A percentile compares a stretch with the other conserved stretches of the same genome.
Conservation (phyloP, 2,113 vertebrate genomes). For the Anarhynchus alexandrinus region DNA sequence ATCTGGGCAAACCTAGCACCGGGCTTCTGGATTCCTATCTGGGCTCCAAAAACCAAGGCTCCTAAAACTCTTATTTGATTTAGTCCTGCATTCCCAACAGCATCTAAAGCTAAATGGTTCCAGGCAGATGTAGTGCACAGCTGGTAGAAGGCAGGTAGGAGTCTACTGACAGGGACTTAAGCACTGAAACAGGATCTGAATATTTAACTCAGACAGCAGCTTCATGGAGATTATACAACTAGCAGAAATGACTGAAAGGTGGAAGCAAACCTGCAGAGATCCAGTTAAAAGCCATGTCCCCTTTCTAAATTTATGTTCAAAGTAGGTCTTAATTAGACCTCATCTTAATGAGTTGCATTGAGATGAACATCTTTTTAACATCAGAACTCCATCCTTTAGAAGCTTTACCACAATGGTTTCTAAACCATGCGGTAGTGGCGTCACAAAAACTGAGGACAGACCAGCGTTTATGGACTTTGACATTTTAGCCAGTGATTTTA, state of each 20-base stretch:
- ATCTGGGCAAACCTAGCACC: neutral
- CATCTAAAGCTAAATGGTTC: neutral
- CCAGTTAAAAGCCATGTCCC: neutral
- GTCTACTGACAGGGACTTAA: neutral
- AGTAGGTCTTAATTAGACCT: neutral
- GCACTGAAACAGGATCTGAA: neutral
- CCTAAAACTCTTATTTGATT: neutral
- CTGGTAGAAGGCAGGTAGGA: neutral
- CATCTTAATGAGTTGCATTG: neutral
- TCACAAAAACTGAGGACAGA: neutral
- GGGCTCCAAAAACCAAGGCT: neutral
- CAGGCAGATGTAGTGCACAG: neutral
- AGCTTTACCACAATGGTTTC: neutral
- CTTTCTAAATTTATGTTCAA: neutral
- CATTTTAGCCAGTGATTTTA: neutral
- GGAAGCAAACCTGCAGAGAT: neutral
- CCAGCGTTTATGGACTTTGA: rapidly evolving
- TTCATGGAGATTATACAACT: neutral
- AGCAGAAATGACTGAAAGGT: neutral
- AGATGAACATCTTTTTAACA: neutral
- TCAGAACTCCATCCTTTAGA: neutral
- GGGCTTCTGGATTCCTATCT: neutral
- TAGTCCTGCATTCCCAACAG: neutral
- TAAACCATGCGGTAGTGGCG: neutral
- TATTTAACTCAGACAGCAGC: neutral